These are phyloP conservation scores for Scyliorhinus canicula DNA, from an alignment of 2,797 vertebrate species.

Conservation along the genomic window DNA sequence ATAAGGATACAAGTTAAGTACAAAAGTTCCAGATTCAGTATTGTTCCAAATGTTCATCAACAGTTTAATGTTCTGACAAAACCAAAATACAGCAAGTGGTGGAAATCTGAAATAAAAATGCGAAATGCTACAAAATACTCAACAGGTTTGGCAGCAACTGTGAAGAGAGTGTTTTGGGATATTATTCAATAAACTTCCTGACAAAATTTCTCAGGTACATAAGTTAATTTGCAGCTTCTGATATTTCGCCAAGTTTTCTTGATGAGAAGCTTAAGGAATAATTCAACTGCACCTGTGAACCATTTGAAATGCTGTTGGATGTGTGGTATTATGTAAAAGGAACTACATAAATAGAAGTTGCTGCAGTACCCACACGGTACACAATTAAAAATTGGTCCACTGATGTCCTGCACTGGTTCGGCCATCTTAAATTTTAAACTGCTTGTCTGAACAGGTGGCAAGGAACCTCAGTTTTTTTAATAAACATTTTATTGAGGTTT, in stretches of 20 bases:
- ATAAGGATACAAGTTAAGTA: slow-evolving; percentile 39
- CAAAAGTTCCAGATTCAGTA: neutral
- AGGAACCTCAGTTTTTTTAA: neutral
- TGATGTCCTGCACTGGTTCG: neutral
- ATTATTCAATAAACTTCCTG: too few species aligned
- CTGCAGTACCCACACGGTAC: too few species aligned
- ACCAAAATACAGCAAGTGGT: neutral
- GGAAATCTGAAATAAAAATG: neutral
- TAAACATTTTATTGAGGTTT: too few species aligned
- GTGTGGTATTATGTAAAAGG: too few species aligned
- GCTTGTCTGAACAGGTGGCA: neutral
- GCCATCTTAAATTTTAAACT: neutral
- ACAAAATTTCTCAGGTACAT: too few species aligned
- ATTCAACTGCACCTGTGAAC: neutral
- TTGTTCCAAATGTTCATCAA: neutral
- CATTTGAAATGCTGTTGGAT: too few species aligned
- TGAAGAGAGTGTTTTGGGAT: too few species aligned
- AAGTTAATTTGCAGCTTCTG: neutral
- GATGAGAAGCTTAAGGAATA: neutral
- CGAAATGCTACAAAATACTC: neutral
- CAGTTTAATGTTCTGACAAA: neutral
- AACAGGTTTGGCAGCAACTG: too few species aligned
- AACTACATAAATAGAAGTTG: too few species aligned
- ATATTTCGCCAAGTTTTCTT: neutral
- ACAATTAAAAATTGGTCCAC: neutral